These are phyloP conservation scores for Leptinotarsa defecta DNA, from an alignment of 1,140 invertebrate species.

Conservation along the genomic window DNA sequence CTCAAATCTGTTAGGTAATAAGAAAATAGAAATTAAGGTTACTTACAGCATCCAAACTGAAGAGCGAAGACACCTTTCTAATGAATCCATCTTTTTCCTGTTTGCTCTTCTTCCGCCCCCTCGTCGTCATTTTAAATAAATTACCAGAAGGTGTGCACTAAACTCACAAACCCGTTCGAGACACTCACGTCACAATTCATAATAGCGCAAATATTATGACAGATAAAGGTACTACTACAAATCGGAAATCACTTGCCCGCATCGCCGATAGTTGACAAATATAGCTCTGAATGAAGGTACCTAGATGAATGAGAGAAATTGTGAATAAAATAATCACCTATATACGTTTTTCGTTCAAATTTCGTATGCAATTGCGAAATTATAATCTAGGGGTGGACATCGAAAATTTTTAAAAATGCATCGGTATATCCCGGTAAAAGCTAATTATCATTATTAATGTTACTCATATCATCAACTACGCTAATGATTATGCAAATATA, in stretches of 20 bases:
- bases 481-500: neutral
- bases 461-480: neutral
- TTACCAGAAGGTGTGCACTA: neutral
- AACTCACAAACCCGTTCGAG: neutral
- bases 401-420: no score
- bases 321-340: no score
- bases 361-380: no score
- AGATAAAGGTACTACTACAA: no score
- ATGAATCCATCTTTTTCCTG: slow-evolving; percentile 78
- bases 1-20: neutral
- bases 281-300: no score
- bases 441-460: no score
- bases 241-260: no score
- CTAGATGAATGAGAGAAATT: no score
- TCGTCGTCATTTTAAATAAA: slow-evolving; percentile 69
- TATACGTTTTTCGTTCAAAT: no score
- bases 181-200: slow-evolving; percentile 27
- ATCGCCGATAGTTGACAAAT: no score
- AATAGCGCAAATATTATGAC: neutral
- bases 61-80: slow-evolving; percentile 83
- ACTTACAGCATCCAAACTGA: slow-evolving; percentile 78
- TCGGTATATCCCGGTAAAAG: no score
- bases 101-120: slow-evolving; percentile 71
- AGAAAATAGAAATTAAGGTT: neutral
- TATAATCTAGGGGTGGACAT: no score